Evolutionary conservation across 2,113 vertebrate genomes (phyloP).

Genomic region (Nasalis larvatus): DNA sequence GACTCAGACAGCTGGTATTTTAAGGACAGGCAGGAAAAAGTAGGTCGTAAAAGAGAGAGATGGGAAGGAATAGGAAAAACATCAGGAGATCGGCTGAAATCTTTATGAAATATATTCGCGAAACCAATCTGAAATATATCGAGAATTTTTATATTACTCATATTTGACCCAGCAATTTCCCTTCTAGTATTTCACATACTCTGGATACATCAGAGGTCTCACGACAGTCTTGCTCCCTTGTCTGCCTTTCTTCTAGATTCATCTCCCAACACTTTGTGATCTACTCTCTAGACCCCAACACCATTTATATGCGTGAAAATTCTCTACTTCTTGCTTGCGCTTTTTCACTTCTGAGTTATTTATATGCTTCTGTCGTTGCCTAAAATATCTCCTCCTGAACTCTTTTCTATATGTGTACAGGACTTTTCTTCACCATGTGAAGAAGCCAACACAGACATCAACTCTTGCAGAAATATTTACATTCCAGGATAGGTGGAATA

Average conservation of each 20-base stretch:
- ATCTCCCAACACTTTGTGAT: not conserved
- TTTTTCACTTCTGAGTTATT: not conserved
- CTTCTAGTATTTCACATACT: not conserved
- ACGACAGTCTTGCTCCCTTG: too few species aligned
- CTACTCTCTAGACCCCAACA: fast-evolving
- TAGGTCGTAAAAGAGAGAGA: not conserved
- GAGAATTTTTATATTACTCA: not conserved
- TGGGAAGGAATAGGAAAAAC: not conserved
- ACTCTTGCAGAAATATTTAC: not conserved
- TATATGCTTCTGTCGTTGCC: not conserved
- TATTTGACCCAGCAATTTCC: not conserved
- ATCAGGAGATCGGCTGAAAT: not conserved
- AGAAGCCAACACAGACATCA: not conserved
- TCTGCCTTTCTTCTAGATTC: not conserved
- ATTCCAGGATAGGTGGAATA: not conserved
- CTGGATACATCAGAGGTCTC: not conserved
- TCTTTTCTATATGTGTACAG: not conserved
- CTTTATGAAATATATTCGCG: not conserved
- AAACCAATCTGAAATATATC: not conserved
- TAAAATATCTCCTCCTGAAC: not conserved
- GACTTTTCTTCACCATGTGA: not conserved
- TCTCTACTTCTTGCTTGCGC: not conserved
- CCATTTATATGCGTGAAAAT: not conserved
- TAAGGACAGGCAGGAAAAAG: not conserved
- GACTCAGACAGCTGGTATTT: not conserved